Evolutionary conservation across 2,113 vertebrate genomes (phyloP).

Genomic region (Ursus arctos): DNA sequence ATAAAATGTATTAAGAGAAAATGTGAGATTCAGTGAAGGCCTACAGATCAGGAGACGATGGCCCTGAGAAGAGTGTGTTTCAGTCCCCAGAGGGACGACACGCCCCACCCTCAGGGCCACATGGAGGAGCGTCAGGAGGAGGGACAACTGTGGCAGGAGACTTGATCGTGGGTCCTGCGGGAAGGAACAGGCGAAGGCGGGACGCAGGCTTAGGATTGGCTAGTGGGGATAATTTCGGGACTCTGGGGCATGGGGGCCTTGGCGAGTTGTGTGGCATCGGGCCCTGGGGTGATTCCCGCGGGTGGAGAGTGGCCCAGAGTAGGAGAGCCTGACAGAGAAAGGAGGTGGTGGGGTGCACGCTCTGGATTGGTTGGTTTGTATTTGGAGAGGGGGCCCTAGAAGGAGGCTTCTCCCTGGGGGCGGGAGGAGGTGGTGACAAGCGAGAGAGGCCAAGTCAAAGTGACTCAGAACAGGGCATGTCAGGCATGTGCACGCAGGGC

Average conservation of each 20-base stretch:
- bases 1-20: neutral
- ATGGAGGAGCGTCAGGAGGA: neutral
- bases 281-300: neutral
- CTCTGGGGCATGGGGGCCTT: neutral
- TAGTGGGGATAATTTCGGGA: neutral
- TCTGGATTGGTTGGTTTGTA: neutral
- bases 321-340: neutral
- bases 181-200: neutral
- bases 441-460: neutral
- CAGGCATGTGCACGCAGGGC: neutral
- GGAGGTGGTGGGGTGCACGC: neutral
- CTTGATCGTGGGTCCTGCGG: neutral
- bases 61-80: neutral
- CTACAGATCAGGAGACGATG: neutral
- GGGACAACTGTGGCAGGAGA: neutral
- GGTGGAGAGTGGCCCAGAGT: neutral
- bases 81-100: neutral
- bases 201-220: neutral
- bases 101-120: neutral
- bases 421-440: neutral
- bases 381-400: neutral
- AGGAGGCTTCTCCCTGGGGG: neutral
- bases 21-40: neutral
- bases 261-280: neutral
- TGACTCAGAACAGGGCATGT: neutral